phyloP scores from a whole-genome alignment of 2,888 invertebrate genomes.

The Pristionchus japonicus region DNA sequence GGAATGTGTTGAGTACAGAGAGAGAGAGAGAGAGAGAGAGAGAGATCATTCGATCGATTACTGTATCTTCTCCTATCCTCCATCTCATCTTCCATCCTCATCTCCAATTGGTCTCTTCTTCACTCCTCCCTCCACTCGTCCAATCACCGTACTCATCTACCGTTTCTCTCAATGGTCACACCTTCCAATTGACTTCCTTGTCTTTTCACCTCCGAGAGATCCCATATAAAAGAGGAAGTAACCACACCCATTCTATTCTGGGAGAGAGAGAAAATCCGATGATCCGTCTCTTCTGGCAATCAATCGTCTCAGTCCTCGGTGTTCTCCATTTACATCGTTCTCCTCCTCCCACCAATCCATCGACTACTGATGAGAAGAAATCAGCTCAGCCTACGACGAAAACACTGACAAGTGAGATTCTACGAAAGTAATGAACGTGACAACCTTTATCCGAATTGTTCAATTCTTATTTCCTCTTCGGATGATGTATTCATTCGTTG shows the following conservation, averaged over 20 bases:
- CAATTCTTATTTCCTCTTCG: no score
- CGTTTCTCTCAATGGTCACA: not conserved
- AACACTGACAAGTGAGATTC: not conserved
- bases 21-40: no score
- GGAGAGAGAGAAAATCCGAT: not conserved
- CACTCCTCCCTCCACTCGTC: not conserved
- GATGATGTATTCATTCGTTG: no score
- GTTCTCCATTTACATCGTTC: not conserved
- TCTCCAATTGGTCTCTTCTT: not conserved
- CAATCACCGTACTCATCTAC: not conserved
- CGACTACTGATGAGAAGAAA: not conserved
- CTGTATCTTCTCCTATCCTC: not conserved
- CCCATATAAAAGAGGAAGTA: not conserved
- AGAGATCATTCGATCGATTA: not conserved
- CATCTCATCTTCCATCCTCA: not conserved
- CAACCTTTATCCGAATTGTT: no score
- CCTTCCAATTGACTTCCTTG: slow-evolving; percentile 14
- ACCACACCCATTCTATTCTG: slow-evolving; percentile 15
- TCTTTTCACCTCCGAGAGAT: slow-evolving; percentile 8
- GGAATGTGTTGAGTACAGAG: not conserved
- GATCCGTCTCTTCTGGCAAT: not conserved
- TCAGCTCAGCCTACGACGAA: not conserved
- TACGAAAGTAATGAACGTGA: no score
- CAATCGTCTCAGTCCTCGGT: not conserved
- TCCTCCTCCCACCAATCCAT: not conserved